phyloP scores from a whole-genome alignment of 1,140 invertebrate genomes.

The Drosophila mayri region DNA sequence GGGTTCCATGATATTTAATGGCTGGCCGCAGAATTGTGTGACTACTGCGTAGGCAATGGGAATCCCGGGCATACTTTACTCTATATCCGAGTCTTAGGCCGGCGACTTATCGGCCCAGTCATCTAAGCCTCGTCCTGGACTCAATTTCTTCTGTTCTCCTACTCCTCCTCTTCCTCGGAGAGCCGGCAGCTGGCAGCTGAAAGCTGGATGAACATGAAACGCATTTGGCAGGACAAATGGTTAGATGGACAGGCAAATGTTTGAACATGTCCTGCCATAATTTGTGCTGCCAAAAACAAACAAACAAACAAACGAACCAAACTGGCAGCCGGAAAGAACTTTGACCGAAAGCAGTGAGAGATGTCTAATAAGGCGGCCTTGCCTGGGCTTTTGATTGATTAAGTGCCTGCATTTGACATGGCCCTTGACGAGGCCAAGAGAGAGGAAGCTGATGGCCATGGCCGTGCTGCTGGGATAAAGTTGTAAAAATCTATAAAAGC shows the following conservation, averaged over 20 bases:
- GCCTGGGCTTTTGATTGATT: conserved; percentile 70
- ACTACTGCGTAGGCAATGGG: conserved; percentile 16
- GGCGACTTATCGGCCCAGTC: conserved; percentile 24
- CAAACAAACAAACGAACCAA: conserved; percentile 40
- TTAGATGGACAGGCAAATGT: conserved; percentile 56
- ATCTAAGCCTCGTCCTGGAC: conserved; percentile 15
- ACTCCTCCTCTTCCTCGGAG: conserved; percentile 29
- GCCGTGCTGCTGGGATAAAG: conserved; percentile 46
- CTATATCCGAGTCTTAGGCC: conserved; percentile 24
- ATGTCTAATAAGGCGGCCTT: conserved; percentile 44
- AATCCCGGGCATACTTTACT: conserved; percentile 17
- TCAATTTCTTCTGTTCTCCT: background rate
- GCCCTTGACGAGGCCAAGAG: conserved; percentile 42
- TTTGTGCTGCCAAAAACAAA: conserved; percentile 78
- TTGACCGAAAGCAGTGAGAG: conserved; percentile 37
- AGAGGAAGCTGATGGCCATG: conserved; percentile 17
- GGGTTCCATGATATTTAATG: conserved; percentile 19
- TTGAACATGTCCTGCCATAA: conserved; percentile 65
- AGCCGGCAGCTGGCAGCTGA: conserved; percentile 11
- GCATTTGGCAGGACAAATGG: conserved; percentile 39
- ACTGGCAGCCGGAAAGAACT: conserved; percentile 54
- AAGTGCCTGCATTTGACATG: conserved; percentile 77
- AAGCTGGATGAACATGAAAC: conserved; percentile 14
- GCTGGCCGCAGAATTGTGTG: conserved; percentile 28
- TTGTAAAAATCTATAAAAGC: conserved; percentile 69